Evolutionary conservation across 2,888 invertebrate species (phyloP).

Genomic region (Danaus chrysippus): DNA sequence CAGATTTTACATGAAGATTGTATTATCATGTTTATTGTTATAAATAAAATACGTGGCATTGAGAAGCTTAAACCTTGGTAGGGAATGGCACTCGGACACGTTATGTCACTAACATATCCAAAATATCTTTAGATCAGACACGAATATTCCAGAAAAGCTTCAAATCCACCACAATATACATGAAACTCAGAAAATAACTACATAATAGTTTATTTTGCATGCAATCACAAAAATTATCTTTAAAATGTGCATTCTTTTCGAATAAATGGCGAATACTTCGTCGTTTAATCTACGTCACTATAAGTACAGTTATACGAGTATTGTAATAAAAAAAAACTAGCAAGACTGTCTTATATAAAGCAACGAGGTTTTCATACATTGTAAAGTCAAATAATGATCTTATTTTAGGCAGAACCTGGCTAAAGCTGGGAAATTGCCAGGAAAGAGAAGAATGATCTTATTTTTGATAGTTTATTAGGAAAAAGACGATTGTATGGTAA

Average conservation of each 20-base stretch:
- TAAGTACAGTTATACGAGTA: not conserved
- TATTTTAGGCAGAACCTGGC: too few relatives aligned
- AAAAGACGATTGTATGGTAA: not conserved
- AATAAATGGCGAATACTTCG: not conserved
- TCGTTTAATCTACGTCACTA: not conserved
- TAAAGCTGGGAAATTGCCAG: too few relatives aligned
- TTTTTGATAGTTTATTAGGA: too few relatives aligned
- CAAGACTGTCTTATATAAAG: too few relatives aligned
- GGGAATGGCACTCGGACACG: slow-evolving; percentile 35
- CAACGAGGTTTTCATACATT: too few relatives aligned
- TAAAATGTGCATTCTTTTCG: slow-evolving; percentile 14
- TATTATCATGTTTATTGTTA: slow-evolving; percentile 29
- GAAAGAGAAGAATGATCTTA: too few relatives aligned
- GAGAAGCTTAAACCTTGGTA: slow-evolving; percentile 35
- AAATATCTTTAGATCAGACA: slow-evolving; percentile 36
- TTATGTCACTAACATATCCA: slow-evolving; percentile 39
- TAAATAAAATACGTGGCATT: slow-evolving; percentile 32
- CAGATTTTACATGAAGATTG: not conserved
- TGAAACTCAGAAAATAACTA: not conserved
- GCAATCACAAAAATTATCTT: slow-evolving; percentile 10
- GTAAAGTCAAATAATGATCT: too few relatives aligned
- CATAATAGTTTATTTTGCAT: slow-evolving; percentile 7
- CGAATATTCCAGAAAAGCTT: not conserved
- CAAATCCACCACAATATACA: not conserved
- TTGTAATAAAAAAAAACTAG: not conserved